Conservation (phyloP, 2,888 invertebrate genomes). For the Julus scanicus region DNA sequence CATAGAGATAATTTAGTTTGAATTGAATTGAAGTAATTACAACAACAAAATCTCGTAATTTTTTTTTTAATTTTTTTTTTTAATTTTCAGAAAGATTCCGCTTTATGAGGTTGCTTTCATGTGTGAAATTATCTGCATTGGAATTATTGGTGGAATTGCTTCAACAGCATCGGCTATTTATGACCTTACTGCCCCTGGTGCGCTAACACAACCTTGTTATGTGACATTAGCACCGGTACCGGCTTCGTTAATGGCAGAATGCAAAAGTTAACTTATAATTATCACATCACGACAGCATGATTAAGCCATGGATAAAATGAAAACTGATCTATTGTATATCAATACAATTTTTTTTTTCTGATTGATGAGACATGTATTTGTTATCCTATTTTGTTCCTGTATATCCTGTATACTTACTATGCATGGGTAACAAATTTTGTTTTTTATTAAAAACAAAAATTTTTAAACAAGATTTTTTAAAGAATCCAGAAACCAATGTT, state of each 20-base stretch:
- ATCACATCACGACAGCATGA: not conserved
- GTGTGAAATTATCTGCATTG: conserved; percentile 74
- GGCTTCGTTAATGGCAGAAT: conserved; percentile 2
- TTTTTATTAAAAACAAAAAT: too few relatives aligned
- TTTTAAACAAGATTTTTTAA: too few relatives aligned
- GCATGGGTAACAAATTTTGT: too few relatives aligned
- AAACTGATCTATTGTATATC: too few relatives aligned
- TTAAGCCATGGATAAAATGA: too few relatives aligned
- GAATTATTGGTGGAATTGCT: conserved; percentile 72
- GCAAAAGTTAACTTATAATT: not conserved
- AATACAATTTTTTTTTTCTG: not conserved
- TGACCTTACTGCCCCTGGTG: conserved; percentile 66
- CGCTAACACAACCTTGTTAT: conserved; percentile 58
- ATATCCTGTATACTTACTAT: too few relatives aligned
- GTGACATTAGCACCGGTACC: not conserved
- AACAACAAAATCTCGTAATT: not conserved
- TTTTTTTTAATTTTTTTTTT: not conserved
- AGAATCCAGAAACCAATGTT: too few relatives aligned
- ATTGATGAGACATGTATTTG: not conserved
- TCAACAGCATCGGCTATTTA: conserved; percentile 74
- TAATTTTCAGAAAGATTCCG: conserved; percentile 70
- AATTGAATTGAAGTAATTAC: too few relatives aligned
- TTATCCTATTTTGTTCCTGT: too few relatives aligned
- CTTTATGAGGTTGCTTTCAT: conserved; percentile 73
- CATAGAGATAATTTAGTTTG: too few relatives aligned